Evolutionary conservation across 2,888 invertebrate genomes (phyloP).

Genomic region (Omphaloscelis lunosa): DNA sequence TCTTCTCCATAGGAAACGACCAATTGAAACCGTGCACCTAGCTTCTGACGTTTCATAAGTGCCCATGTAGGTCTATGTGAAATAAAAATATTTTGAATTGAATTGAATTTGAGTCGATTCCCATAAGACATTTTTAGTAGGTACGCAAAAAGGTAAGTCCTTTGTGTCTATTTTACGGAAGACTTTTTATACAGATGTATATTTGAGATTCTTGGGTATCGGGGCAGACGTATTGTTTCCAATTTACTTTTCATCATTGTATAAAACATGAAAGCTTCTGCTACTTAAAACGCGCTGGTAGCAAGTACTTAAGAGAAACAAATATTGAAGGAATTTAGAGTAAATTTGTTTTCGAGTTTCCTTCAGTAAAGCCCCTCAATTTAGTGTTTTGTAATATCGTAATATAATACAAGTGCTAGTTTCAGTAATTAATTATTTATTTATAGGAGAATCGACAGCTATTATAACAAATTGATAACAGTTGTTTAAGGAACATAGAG

Average conservation of each 20-base stretch:
- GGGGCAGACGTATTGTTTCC: slow-evolving; percentile 3
- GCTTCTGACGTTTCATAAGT: no score
- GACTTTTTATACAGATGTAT: slow-evolving; percentile 10
- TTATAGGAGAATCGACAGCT: neutral
- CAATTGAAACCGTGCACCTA: no score
- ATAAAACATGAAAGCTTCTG: slow-evolving; percentile 5
- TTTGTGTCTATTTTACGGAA: slow-evolving; percentile 5
- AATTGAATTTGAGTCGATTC: no score
- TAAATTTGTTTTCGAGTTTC: neutral
- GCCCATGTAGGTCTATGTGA: no score
- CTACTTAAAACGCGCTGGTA: no score
- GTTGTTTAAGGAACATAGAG: no score
- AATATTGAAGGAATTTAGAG: neutral
- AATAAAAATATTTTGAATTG: no score
- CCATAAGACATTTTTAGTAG: neutral
- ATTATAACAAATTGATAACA: no score
- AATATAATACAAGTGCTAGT: neutral
- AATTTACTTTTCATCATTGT: slow-evolving; percentile 10
- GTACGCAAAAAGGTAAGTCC: slow-evolving; percentile 5
- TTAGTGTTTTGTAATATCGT: neutral
- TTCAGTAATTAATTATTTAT: neutral
- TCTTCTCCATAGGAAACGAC: no score
- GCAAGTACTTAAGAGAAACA: neutral
- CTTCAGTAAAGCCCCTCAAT: neutral
- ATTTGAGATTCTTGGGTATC: neutral